Base-by-base conservation (phyloP, 2,113 vertebrate genomes). In the Siphamia tubifer region DNA sequence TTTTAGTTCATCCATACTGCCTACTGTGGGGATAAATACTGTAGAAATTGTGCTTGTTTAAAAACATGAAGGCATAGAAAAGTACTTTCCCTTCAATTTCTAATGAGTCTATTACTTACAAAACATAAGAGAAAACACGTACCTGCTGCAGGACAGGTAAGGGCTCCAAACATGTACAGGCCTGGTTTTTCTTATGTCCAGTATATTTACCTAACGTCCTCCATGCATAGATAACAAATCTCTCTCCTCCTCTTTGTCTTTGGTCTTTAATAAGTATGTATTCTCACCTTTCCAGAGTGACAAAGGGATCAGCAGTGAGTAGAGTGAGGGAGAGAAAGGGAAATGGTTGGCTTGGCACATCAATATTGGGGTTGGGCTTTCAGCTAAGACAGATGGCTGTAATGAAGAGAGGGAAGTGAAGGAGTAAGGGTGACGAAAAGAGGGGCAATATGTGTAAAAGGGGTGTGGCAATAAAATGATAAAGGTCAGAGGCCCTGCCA, bases 291-390 rank as follows among this genome's bases (percentile, higher is more conserved):
- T 32, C 45, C 36, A 62, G 36, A 45, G 38, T 19, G 23, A 55
- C 36, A 30, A 20, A 34, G 13, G 34, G 44, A 10, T 19, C 51
- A 24, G 38, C 34, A n/a, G 15, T 19, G 35, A 24, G 31, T 42
- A 19, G 47, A 54, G 63, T 38, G 35, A 47, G 23, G 8, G 44
- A 12, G 51, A 17, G 31, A 11, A 10, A 24, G 34, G 23, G 20
- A 16, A 61, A 21, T 38, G 25, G 54, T 62, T 45, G 49, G 86
- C 83, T 89, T 63, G 44, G 19, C 6, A 40, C 28, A 52, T 81
- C 62, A 76, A 56, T 72, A 70, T 34, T 43, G 27, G 79, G 74
- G 80, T 74, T 90, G 90, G 87, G 77, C 85, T 89, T 72, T 57
- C 82, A 83, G 15, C 69, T 80, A 80, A 79, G 49, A 78, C 62